Evolutionary conservation across 2,888 invertebrate genomes (phyloP), one percentile per base, ranked within the genome.

Genomic region (Drosophila monieri): DNA sequence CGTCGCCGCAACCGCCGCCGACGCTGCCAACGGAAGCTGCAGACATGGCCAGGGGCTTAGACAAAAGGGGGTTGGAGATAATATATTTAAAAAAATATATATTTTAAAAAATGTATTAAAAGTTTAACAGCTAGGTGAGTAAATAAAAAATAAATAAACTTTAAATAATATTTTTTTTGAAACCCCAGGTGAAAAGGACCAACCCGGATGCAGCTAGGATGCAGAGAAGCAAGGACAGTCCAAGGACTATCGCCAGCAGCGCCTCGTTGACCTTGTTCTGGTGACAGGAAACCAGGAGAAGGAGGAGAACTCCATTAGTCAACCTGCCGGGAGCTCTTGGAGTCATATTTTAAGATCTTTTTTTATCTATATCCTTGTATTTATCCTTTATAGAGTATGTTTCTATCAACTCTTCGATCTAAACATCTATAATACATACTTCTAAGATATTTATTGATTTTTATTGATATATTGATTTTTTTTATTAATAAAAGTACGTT

Each of bases 21-120:
- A 25, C 25, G 43, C 51, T 53, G 61, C 55, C 77, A 57, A 66
- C 76, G 79, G 79, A 80, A 76, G 80, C 78, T 84, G 84, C 74
- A 70, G 62, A n/a, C 55, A 18, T 37, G 15, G 9, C 27, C 62
- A 60, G 52, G 47, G 56, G 35, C 65, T 46, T 41, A 65, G 53
- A 52, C 15, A 4, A 15, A 14, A 6, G 14, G 18, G 25, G 52
- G 21, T 6, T 18, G 5, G 1, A 21, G 8, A 3, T 9, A 3
- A 12, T 5, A 41, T 15, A 15, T 41, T 9, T 1, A 10, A 18
- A 9, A 1, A 41, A 41, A 41, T 6, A 6, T 6, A 32, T 12
- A 12, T 4, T n/a, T 35, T 12, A 35, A 35, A 35, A 32, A 6
- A 32, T 18, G 0, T 30, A 18, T 25, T 18, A 18, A 18, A 1